A percentile compares a stretch with the other conserved stretches of the same genome.
Conservation (phyloP, 2,888 invertebrate genomes). For the Boloria euphrosyne region DNA sequence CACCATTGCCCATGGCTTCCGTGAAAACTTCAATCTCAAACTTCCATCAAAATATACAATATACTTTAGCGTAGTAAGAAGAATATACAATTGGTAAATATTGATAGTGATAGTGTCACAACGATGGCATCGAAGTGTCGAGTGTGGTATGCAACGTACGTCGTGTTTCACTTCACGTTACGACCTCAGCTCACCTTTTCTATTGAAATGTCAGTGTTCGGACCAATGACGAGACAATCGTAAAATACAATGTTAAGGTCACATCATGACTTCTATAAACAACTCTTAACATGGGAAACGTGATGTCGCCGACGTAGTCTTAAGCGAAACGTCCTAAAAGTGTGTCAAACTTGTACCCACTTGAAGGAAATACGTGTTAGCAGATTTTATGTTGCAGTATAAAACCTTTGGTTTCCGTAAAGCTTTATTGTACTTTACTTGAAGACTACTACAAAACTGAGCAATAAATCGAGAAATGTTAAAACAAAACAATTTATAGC, state of each 20-base stretch:
- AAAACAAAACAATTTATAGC: constrained; percentile 19
- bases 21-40: constrained; percentile 56
- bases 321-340: constrained; percentile 67
- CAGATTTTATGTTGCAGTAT: constrained; percentile 37
- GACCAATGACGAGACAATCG: constrained; percentile 80
- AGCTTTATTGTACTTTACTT: constrained; percentile 23
- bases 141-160: constrained; percentile 50
- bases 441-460: neutral
- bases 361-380: constrained; percentile 57
- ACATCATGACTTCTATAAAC: constrained; percentile 82
- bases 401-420: constrained; percentile 27
- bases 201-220: constrained; percentile 80
- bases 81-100: constrained; percentile 5
- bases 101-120: constrained; percentile 34
- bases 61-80: neutral
- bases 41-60: constrained; percentile 43
- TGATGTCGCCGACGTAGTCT: constrained; percentile 70
- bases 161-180: constrained; percentile 74
- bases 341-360: constrained; percentile 70
- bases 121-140: constrained; percentile 25
- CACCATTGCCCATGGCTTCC: constrained; percentile 71
- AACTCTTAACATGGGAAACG: constrained; percentile 77
- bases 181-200: constrained; percentile 77
- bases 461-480: constrained; percentile 17
- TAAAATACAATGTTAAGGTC: constrained; percentile 81